Evolutionary conservation across 2,797 vertebrate species (phyloP), one percentile per base, ranked within the genome.

Genomic region (Paguma larvata): DNA sequence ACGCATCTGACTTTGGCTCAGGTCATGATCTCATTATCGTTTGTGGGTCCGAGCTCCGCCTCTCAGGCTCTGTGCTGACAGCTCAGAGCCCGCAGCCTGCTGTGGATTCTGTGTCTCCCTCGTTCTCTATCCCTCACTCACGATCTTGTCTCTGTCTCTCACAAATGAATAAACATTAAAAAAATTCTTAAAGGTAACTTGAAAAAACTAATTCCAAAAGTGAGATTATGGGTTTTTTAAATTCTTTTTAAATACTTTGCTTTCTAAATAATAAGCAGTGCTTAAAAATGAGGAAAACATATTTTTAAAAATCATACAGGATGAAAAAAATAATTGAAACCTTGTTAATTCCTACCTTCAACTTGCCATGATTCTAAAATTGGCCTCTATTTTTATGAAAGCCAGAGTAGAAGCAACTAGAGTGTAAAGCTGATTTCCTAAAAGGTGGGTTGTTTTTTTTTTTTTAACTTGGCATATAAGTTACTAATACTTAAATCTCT

Each of bases 181-280:
- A 56, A 59, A 23, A 59, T 59, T 59, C 56, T 59, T 10, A 70
- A 90, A 95, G 65, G 38, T 4, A 85, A 78, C 38, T 51, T 41
- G 14, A 59, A 84, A 80, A 46, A 14, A 73, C 30, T 62, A 79
- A 79, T 75, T 93, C 63, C 83, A 89, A 65, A 94, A 88, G 51
- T 62, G 41, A 68, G 34, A 95, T n/a, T 8, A 38, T 19, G 27
- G 27, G 25, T 53, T 18, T 75, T 93, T 80, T 78, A 38, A 38
- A 51, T 59, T 78, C 16, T 85, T 91, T 56, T 59, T 53, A 73
- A 94, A 82, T 75, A 44, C 11, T 78, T 87, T 25, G 21, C 12
- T 91, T 95, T 85, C 53, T 82, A 94, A 91, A 88, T 68, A 90
- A 84, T 41, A 59, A 68, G 23, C 11, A 89, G 38, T 59, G 59